Base-by-base conservation (phyloP, 2,113 vertebrate species). In the Theristicus caerulescens region DNA sequence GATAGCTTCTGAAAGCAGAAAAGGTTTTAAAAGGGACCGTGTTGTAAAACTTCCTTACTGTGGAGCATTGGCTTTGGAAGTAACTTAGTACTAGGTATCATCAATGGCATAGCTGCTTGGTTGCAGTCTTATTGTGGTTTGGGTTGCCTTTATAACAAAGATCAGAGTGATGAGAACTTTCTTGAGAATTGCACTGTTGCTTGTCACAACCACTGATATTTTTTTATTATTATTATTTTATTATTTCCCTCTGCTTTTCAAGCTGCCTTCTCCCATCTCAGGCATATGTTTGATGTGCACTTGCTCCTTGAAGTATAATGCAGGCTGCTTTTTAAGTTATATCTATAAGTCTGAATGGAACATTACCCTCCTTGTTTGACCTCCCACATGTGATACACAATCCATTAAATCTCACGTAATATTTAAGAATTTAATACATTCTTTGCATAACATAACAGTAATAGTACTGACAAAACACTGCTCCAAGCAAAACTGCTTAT, bases 371-470 rank as follows among this genome's bases (percentile, higher is more conserved):
- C 74, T 94, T 90, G 76, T 92, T 58, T 96, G 95, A 94, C 94
- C 76, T 95, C 82, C 85, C 69, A 42, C 85, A 29, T 55, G 49
- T 10, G 0, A 92, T 90, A 47, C 49, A 73, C 82, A 93, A 88
- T 54, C 85, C 90, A 88, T 93, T 93, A 95, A 86, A 73, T 88
- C 88, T 96, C 93, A 86, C 92, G 85, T 69, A 94, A 88, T 96
- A 92, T 95, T 96, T 86, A 95, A 93, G 84, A 94, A 80, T 90
- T 82, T 92, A 96, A 94, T 94, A 86, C 80, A 88, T 90, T 90
- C 93, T 94, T 96, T 90, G 90, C 82, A 86, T 94, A 93, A 80
- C 32, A 24, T 42, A 88, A 86, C 76, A 88, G 36, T 62, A 81
- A 61, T 61, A 81, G 74, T 72, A 91, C 77, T 77, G 86, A 66